A percentile compares a stretch with the other conserved stretches of the same genome.
phyloP scores from a whole-genome alignment of 2,113 vertebrate genomes.

The Catharus minimus region DNA sequence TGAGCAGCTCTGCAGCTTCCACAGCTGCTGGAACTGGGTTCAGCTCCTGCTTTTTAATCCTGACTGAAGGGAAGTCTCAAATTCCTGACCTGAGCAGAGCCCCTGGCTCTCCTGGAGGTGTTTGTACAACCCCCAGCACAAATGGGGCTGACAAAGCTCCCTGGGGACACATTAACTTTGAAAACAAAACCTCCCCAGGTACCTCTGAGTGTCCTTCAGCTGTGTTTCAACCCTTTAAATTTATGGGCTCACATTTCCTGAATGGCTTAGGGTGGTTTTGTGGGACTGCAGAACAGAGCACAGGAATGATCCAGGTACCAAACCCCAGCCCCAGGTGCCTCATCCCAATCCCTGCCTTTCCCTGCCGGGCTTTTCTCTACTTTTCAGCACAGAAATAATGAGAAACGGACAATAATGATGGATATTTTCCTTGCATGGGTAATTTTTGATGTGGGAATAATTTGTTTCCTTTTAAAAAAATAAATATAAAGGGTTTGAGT shows the following conservation, averaged over 20 bases:
- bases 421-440: neutral
- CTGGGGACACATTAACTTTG: neutral
- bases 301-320: neutral
- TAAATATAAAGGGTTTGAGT: neutral
- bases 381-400: neutral
- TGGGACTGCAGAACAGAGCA: neutral
- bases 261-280: neutral
- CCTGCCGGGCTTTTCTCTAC: neutral
- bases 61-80: fast-evolving
- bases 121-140: fast-evolving
- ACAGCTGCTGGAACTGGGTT: neutral
- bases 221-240: neutral
- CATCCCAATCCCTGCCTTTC: neutral
- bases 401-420: neutral
- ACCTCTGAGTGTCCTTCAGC: neutral
- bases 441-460: neutral
- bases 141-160: neutral
- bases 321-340: neutral
- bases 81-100: neutral
- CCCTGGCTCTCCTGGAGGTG: neutral
- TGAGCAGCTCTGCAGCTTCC: neutral
- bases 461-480: neutral
- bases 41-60: neutral
- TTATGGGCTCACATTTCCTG: neutral
- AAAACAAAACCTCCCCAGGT: neutral